Evolutionary conservation across 2,797 vertebrate species (phyloP).

Genomic region (Dendrocincla fuliginosa): DNA sequence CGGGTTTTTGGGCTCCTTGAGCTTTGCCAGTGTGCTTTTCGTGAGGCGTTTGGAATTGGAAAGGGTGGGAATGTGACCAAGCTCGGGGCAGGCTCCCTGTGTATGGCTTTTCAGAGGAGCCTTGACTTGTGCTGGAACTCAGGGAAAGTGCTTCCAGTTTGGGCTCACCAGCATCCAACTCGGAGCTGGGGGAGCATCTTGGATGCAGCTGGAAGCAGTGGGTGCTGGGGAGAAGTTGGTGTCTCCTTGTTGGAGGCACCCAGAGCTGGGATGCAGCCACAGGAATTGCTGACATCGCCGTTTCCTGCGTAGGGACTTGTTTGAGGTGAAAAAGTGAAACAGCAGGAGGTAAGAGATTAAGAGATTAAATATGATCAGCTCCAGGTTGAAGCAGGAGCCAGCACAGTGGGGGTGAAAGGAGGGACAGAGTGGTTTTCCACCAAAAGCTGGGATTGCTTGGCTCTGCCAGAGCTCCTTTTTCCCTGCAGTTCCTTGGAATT

Average conservation of each 20-base stretch:
- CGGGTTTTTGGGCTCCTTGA: background rate
- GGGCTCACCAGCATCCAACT: background rate
- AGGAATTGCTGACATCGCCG: rapidly evolving
- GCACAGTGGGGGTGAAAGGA: background rate
- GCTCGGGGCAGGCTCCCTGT: background rate
- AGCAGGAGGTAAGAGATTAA: constrained; percentile 24
- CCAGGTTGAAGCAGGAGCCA: background rate
- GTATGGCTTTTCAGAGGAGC: background rate
- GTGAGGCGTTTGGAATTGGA: rapidly evolving
- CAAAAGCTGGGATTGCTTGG: background rate
- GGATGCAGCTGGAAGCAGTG: background rate
- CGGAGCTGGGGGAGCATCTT: background rate
- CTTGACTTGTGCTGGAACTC: background rate
- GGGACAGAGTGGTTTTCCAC: background rate
- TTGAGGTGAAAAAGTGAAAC: constrained; percentile 32
- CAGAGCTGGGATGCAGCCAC: background rate
- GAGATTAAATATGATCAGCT: background rate
- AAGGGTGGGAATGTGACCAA: background rate
- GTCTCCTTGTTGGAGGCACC: background rate
- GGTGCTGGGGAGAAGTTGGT: rapidly evolving
- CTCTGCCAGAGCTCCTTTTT: background rate
- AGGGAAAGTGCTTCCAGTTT: background rate
- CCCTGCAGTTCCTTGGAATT: background rate
- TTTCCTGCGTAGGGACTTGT: background rate
- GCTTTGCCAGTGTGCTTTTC: background rate